Evolutionary conservation across 30 jellyfish, hydroid and myxozoan species (phyloP), one percentile per base, ranked within the genome.

Genomic region (Clytia hemisphaerica): DNA sequence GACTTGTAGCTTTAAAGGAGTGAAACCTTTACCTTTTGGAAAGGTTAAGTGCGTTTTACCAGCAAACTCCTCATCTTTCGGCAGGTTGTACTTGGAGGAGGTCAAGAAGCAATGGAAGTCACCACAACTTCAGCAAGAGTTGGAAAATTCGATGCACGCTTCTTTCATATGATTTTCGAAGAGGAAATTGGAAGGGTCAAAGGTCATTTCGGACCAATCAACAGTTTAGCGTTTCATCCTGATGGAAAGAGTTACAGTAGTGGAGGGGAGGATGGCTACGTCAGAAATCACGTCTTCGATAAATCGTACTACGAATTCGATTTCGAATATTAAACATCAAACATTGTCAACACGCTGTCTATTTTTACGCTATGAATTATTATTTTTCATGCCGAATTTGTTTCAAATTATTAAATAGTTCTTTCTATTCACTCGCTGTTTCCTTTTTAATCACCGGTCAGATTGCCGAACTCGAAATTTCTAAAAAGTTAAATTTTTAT

Each of bases 191-290:
- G 97, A 16, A 80, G 97, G 9, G 97, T 87, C 0, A 87, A 87
- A 68, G 97, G 97, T 24, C 97, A 87, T 79, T 87, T 87, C 61
- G 97, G 97, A 29, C 97, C 97, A 14, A 87, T 87, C 10, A 79
- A 87, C 83, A 87, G 97, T 74, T 81, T 87, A 1, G 67, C 90
- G 1, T 79, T 87, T 65, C 97, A 87, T 50, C 97, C 97, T 0
- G 93, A 87, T 73, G 97, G 97, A 7, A 79, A 58, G 57, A 87
- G 97, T 61, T 87, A 87, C 80, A 87, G 97, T 93, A 87, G 97
- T 47, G 97, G 97, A 14, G 97, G 94, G 24, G 97, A 87, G 74
- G 97, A 87, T 79, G 97, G 97, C 18, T 87, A 87, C 88, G 94
- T 87, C 28, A 59, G 97, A 59, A 53, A 72, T 45, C 97, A 87